Base-by-base conservation (phyloP, 2,797 vertebrate genomes). In the Liasis olivaceus region DNA sequence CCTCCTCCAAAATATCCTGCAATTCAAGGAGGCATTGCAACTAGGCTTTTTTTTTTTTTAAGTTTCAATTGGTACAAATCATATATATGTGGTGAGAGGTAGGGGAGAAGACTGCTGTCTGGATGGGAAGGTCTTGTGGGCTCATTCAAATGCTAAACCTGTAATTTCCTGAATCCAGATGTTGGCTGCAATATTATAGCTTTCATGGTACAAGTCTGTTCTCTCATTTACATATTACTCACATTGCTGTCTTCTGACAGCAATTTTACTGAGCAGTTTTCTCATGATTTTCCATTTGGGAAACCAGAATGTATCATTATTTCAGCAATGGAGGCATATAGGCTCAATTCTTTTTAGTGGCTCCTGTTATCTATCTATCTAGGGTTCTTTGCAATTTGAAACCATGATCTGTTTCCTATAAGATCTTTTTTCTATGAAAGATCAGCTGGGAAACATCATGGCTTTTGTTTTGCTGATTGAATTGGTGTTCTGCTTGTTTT, bases 401-500 rank as follows among this genome's bases (percentile, higher is more conserved):
- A 1, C 90, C 63, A 62, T 63, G 92, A 51, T 36, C 5, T 14
- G 14, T 93, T 90, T 90, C 94, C 92, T 87, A 11, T 11, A 17
- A 69, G 56, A 60, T 77, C 6, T 22, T 77, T 22, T 92, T 66
- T 87, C 89, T 42, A 95, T 94, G 91, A 93, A 64, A 66, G 64
- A 84, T 95, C 90, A 92, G 86, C 87, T 92, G 86, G 59, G 95
- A 88, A 77, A 91, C 14, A 91, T 90, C 62, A 90, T 86, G 17
- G 36, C 3, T 58, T 51, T 89, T 92, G 54, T 87, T 93, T 87
- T 60, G 15, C 24, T 89, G 88, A 85, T 81, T 94, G 15, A 13
- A 91, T 91, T 94, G 93, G 58, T 17, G 93, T 88, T 94, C 85
- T 92, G 90, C 60, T 92, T 88, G 9, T 42, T 92, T 95, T 93